phyloP scores from a whole-genome alignment of 2,888 invertebrate species.

The Alcis repandata region DNA sequence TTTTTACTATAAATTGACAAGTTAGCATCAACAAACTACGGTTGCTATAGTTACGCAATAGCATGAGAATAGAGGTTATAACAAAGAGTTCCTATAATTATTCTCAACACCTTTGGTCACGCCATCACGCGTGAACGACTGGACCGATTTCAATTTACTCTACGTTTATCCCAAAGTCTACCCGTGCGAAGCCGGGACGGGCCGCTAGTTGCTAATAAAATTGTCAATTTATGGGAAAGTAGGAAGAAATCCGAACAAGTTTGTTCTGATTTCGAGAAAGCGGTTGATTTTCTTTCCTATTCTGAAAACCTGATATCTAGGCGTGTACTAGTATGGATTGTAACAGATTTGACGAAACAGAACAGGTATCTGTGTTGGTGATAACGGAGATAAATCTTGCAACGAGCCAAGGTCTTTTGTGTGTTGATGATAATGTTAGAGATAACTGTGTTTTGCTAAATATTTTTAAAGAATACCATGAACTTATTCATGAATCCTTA shows the following conservation, averaged over 20 bases:
- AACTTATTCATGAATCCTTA: not conserved
- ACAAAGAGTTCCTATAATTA: too few species aligned
- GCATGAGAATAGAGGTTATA: too few species aligned
- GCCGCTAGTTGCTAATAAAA: conserved; percentile 14
- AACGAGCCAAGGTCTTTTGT: conserved; percentile 31
- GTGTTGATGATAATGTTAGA: conserved; percentile 10
- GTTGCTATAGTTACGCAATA: too few species aligned
- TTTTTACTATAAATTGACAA: too few species aligned
- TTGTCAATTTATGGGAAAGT: conserved; percentile 38
- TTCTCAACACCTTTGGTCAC: too few species aligned
- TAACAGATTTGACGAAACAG: conserved; percentile 38
- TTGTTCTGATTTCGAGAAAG: conserved; percentile 59
- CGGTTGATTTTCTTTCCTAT: conserved; percentile 52
- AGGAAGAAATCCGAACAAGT: conserved; percentile 60
- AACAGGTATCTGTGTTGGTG: conserved; percentile 32
- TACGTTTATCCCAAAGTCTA: too few species aligned
- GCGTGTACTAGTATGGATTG: conserved; percentile 23
- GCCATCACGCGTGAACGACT: too few species aligned
- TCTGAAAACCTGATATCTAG: conserved; percentile 42
- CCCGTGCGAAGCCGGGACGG: too few species aligned
- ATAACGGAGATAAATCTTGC: conserved; percentile 45
- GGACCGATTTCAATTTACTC: too few species aligned
- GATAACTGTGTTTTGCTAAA: conserved; percentile 17
- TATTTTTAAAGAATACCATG: conserved; percentile 13
- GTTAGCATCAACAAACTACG: too few species aligned